phyloP scores from a whole-genome alignment of 2,888 invertebrate species.

The Teleogryllus oceanicus region DNA sequence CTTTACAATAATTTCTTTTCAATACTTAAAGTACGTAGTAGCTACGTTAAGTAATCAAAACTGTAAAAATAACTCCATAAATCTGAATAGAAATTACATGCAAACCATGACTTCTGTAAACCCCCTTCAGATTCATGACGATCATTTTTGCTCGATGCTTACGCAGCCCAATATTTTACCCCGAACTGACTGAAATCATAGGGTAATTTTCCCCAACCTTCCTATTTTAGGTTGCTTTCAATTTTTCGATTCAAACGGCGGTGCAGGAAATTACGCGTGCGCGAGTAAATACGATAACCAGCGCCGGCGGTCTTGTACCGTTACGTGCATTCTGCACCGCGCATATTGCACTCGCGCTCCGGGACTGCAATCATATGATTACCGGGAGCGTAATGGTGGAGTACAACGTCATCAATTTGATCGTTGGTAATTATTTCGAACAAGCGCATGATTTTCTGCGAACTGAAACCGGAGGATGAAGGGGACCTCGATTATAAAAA shows the following conservation, averaged over 20 bases:
- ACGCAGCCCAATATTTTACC: too few species aligned
- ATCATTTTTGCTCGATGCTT: too few species aligned
- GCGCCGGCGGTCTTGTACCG: not conserved
- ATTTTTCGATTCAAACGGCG: not conserved
- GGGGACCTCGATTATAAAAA: not conserved
- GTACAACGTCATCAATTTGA: constrained; percentile 3
- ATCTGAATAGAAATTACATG: too few species aligned
- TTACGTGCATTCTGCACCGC: not conserved
- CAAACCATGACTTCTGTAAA: too few species aligned
- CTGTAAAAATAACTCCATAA: too few species aligned
- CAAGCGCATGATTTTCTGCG: not conserved
- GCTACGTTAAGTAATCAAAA: too few species aligned
- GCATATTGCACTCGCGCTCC: not conserved
- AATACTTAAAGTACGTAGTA: too few species aligned
- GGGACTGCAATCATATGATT: not conserved
- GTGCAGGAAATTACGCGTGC: not conserved
- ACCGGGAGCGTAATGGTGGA: not conserved
- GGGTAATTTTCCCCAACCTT: too few species aligned
- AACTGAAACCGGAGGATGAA: not conserved
- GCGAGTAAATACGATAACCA: not conserved
- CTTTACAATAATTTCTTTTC: too few species aligned
- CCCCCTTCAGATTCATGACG: too few species aligned
- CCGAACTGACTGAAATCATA: too few species aligned
- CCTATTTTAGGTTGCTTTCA: too few species aligned
- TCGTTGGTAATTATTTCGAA: not conserved